A percentile compares a stretch with the other conserved stretches of the same genome.
Evolutionary conservation across 2,113 vertebrate genomes (phyloP).

Genomic region (Cyphomyrus discorhynchus): DNA sequence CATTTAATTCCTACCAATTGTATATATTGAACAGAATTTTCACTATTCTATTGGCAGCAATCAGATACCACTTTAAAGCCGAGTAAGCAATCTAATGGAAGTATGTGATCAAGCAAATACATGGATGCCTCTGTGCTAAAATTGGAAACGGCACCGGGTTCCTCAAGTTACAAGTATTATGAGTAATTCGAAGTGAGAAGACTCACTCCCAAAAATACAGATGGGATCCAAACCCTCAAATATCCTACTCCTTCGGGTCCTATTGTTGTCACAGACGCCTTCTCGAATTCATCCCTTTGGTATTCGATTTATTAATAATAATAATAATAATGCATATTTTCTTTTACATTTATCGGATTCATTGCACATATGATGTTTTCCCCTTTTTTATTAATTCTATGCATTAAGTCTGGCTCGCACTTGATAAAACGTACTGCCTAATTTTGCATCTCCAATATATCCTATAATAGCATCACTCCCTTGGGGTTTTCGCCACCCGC

Average conservation of each 20-base stretch:
- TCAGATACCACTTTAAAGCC: neutral
- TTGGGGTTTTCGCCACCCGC: neutral
- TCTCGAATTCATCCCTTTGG: conserved; percentile 49
- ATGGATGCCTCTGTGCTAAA: neutral
- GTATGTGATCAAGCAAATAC: neutral
- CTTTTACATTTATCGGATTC: conserved; percentile 45
- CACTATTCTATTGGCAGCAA: neutral
- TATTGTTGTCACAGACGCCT: conserved; percentile 57
- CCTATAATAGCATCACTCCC: neutral
- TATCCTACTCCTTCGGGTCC: conserved; percentile 48
- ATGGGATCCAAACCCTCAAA: conserved; percentile 34
- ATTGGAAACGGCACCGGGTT: neutral
- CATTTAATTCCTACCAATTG: neutral
- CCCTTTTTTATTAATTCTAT: conserved; percentile 37
- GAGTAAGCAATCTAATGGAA: neutral
- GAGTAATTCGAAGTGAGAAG: neutral
- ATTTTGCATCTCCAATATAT: neutral
- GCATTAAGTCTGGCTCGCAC: neutral
- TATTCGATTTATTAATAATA: conserved; percentile 49
- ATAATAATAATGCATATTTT: conserved; percentile 51
- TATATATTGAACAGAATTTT: neutral
- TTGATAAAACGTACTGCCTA: neutral
- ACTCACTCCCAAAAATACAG: neutral
- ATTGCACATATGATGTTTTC: conserved; percentile 42
- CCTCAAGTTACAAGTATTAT: neutral